Evolutionary conservation across 2,113 vertebrate genomes (phyloP).

Genomic region (Ceratotherium simum): DNA sequence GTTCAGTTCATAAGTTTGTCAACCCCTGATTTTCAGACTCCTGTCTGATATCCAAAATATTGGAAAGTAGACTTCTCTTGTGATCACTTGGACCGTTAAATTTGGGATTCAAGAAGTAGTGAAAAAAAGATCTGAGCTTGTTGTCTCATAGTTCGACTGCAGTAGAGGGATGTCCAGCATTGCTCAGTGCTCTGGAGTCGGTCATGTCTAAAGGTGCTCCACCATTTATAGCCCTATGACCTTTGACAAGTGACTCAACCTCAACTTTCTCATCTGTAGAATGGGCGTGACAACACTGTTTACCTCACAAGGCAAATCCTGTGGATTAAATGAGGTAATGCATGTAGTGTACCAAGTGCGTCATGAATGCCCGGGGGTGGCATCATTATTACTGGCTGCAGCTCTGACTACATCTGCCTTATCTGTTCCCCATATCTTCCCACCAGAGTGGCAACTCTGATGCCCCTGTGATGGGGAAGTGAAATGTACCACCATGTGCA

Average conservation of each 20-base stretch:
- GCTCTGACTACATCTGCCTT: not conserved
- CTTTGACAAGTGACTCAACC: not conserved
- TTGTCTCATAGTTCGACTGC: not conserved
- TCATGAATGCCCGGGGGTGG: not conserved
- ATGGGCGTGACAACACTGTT: not conserved
- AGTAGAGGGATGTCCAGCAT: not conserved
- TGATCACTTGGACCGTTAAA: not conserved
- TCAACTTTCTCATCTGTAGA: not conserved
- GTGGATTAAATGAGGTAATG: not conserved
- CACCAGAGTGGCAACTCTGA: not conserved
- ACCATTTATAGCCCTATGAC: not conserved
- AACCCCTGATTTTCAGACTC: not conserved
- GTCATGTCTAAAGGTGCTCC: not conserved
- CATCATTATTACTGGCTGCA: not conserved
- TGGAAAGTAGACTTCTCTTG: slow-evolving; percentile 30
- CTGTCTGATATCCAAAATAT: not conserved
- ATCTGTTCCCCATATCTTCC: not conserved
- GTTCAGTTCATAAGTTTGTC: slow-evolving; percentile 38
- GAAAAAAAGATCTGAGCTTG: not conserved
- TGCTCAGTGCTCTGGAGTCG: not conserved
- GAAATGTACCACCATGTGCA: not conserved
- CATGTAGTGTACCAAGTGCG: not conserved
- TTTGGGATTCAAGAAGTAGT: not conserved
- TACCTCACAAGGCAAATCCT: not conserved
- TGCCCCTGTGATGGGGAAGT: not conserved